Conservation (phyloP, 2,113 vertebrate genomes). For the Cynocephalus volans region DNA sequence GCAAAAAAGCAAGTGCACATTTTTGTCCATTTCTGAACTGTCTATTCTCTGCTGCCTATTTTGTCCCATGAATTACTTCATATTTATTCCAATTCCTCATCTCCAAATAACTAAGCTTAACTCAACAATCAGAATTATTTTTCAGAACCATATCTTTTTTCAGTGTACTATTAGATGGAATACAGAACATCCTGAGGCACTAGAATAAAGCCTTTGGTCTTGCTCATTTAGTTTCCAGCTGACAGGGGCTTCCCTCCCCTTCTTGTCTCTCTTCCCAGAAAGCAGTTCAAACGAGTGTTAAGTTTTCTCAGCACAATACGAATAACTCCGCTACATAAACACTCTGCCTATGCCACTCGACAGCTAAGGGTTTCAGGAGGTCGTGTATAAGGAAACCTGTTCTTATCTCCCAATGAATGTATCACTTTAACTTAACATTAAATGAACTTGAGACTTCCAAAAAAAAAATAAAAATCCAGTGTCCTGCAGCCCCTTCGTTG, state of each 20-base stretch:
- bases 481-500: background rate
- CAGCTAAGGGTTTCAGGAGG: slow-evolving; percentile 53
- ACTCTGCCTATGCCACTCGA: slow-evolving; percentile 44
- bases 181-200: background rate
- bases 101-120: slow-evolving; percentile 5
- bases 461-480: background rate
- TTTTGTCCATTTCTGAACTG: slow-evolving; percentile 26
- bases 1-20: background rate
- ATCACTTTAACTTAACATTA: slow-evolving; percentile 41
- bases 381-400: slow-evolving; percentile 43
- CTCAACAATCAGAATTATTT: slow-evolving; percentile 5
- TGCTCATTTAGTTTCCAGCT: slow-evolving; percentile 39
- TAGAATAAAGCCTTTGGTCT: slow-evolving; percentile 39
- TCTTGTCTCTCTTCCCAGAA: slow-evolving; percentile 67
- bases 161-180: background rate
- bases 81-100: background rate
- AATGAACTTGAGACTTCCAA: slow-evolving; percentile 41
- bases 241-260: slow-evolving; percentile 74
- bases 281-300: slow-evolving; percentile 74
- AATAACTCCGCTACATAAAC: slow-evolving; percentile 76
- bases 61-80: slow-evolving; percentile 27
- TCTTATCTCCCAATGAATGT: background rate
- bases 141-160: background rate
- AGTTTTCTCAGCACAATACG: slow-evolving; percentile 68
- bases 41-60: slow-evolving; percentile 11